Evolutionary conservation across 2,113 vertebrate genomes (phyloP), one percentile per base, ranked within the genome.

Genomic region (Genyomyrus donnyi): DNA sequence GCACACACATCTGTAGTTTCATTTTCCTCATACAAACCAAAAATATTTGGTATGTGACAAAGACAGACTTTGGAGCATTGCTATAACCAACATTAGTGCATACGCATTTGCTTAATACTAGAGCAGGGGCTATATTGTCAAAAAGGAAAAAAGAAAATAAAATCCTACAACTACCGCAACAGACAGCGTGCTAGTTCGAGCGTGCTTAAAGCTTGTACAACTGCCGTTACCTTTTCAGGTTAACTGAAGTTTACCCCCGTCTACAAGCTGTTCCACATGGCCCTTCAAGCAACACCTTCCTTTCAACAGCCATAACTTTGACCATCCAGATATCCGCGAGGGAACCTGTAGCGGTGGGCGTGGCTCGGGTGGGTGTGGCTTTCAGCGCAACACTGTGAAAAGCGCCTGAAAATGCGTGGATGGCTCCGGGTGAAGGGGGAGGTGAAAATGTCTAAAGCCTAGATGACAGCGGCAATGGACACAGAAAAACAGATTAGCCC

Each of bases 81-180:
- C 96, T 95, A 96, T 95, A 94, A 96, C 96, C 95, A 95, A 96
- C 94, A 94, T 94, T 95, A 96, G 97, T 96, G 97, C 94, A 96
- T 97, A 96, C 93, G 95, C 94, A 91, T 93, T 93, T 87, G 90
- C 91, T 88, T 90, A 89, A 90, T 90, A 89, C 90, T 91, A 91
- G 83, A 88, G 93, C 89, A 91, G 0, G 48, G 39, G 88, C 48
- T 85, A 91, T 89, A 85, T 91, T 91, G 31, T 27, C 42, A 85
- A 89, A 56, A 62, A 17, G 74, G 90, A 91, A 27, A 27, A 83
- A 49, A 31, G 8, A 77, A 88, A 45, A 83, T 13, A 88, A 46
- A 56, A 31, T 90, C 89, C 85, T 90, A 92, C 92, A 90, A 89
- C 85, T 84, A 88, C 53, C n/a, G 66, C 85, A 74, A 90, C 87